Base-by-base conservation (phyloP, 37 sponge, comb jelly and placozoan genomes). In the Aplysina aerophoba region DNA sequence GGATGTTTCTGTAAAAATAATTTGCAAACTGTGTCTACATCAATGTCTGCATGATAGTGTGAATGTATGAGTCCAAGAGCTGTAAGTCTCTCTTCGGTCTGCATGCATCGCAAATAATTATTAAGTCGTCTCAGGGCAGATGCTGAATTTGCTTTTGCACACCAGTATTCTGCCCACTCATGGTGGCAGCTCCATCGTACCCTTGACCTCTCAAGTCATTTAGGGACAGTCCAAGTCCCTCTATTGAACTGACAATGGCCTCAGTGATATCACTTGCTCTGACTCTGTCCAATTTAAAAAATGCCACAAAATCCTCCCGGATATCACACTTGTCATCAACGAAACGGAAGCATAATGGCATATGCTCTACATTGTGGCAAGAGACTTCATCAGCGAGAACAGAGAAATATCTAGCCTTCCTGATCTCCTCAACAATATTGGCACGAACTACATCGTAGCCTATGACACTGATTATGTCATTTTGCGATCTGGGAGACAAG, bases 101-200 rank as follows among this genome's bases (percentile, higher is more conserved):
- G 78, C 16, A 53, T 41, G 41, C 53, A 38, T 19, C 54, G 78
- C 53, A 75, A 44, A 36, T 75, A 53, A 41, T 53, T 75, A 11
- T 75, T 75, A 19, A 75, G 78, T 41, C 53, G 33, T 75, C 78
- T 36, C 4, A 75, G 78, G 41, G 78, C 78, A 38, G 78, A 75
- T 75, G 54, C 54, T 36, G 54, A 75, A 90, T 85, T 61, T 44
- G 83, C 40, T 74, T 86, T 40, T 90, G 90, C 16, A 90, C 90
- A 22, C 90, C 91, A 79, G 81, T 73, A 60, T 84, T 91, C 54
- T 84, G 37, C 35, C 92, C 92, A 87, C 92, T 84, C 92, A 91
- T 87, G 24, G 85, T 87, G 62, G 87, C 44, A 35, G 91, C 87
- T 13, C 92, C 88, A 85, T 91, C 92, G 80, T 88, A 91, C 8